A percentile compares a stretch with the other conserved stretches of the same genome.
Conservation (phyloP, 2,888 invertebrate species). For the Oscheius sp. region DNA sequence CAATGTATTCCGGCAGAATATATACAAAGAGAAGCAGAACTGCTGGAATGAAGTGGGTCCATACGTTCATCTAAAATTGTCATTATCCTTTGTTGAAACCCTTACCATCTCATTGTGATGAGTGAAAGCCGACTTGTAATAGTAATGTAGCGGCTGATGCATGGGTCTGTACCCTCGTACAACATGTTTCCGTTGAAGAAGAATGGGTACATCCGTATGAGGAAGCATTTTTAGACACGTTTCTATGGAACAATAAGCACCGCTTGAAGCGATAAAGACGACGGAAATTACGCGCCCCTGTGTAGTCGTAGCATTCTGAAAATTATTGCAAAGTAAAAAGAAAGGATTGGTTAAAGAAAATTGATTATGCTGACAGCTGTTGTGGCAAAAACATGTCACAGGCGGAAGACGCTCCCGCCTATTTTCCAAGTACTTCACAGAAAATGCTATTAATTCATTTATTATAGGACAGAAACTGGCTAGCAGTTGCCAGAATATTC, state of each 20-base stretch:
- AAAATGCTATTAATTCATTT: background rate
- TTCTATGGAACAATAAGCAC: background rate
- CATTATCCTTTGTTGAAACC: no score
- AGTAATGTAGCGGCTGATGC: constrained; percentile 54
- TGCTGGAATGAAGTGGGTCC: constrained; percentile 64
- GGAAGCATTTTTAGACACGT: constrained; percentile 7
- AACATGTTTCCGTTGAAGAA: constrained; percentile 56
- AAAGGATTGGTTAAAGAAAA: background rate
- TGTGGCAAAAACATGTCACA: constrained; percentile 7
- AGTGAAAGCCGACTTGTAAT: constrained; percentile 59
- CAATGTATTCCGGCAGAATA: constrained; percentile 50
- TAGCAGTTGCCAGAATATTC: background rate
- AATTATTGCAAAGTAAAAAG: background rate
- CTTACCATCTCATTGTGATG: constrained; percentile 64
- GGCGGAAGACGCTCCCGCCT: background rate
- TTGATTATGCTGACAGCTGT: constrained; percentile 23
- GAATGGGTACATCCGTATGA: constrained; percentile 45
- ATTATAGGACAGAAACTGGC: background rate
- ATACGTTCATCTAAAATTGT: constrained; percentile 63
- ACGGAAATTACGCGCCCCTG: constrained; percentile 8
- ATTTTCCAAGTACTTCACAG: constrained; percentile 1
- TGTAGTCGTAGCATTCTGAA: background rate
- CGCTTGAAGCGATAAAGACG: background rate
- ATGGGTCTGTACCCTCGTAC: constrained; percentile 61
- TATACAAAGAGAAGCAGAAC: constrained; percentile 54